Evolutionary conservation across 2,888 invertebrate species (phyloP), one percentile per base, ranked within the genome.

Genomic region (Dione vanillae): DNA sequence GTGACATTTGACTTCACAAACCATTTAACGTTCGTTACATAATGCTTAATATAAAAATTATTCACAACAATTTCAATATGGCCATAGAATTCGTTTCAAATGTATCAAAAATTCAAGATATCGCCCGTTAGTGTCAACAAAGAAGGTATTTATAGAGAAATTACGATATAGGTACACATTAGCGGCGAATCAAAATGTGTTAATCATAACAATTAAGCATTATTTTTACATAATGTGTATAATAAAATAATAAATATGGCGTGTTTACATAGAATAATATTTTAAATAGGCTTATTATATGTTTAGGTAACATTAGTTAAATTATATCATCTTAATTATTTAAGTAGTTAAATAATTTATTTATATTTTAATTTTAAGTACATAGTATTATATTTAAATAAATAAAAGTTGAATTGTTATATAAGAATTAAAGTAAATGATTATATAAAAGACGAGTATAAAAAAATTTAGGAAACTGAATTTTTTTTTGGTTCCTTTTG

Each of bases 131-230:
- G 12, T 45, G 61, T 52, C 61, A 43, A 19, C 14, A 16, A 11
- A 2, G n/a, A 62, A 12, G 27, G 27, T 37, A 51, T 68, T 68
- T 68, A 68, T 61, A 14, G 16, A 49, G 27, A 11, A 45, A 43
- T 52, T 37, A 52, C 40, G 19, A 37, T 37, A 35, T 47, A 47
- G n/a, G 45, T 59, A 27, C 19, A 61, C 61, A 68, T 62, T 62
- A 62, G 37, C 59, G 52, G 19, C 52, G 43, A 52, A 6, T 45
- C 19, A 19, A 43, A 14, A 37, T 47, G 52, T 54, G 54, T 61
- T 64, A 54, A 64, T 69, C 62, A 64, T 69, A 62, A 64, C 37
- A 62, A 64, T 68, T 54, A 45, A 12, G 27, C 51, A 67, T 67
- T 51, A 61, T 43, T 2, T 51, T 43, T 67, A 37, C 35, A 49